Evolutionary conservation across 2,113 vertebrate genomes (phyloP).

Genomic region (Tachysurus fulvidraco): DNA sequence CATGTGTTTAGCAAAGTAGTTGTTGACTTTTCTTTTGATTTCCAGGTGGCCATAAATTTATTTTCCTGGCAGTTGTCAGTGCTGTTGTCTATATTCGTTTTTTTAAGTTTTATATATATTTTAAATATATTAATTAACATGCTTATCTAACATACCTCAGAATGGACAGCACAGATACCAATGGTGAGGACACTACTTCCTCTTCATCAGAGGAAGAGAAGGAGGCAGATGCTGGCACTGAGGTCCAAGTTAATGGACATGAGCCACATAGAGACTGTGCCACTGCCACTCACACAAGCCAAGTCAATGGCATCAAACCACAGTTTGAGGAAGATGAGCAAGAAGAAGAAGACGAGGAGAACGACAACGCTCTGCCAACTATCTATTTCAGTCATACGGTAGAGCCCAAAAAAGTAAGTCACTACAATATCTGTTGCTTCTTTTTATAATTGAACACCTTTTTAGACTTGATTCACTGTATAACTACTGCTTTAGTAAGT

Average conservation of each 20-base stretch:
- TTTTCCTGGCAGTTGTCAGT: neutral
- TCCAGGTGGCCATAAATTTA: neutral
- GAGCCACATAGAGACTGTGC: constrained; percentile 57
- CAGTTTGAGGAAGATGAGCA: constrained; percentile 38
- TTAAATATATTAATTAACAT: neutral
- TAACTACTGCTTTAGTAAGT: neutral
- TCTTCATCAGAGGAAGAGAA: constrained; percentile 91
- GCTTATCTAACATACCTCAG: constrained; percentile 58
- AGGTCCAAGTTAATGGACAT: constrained; percentile 63
- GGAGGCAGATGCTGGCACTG: constrained; percentile 64
- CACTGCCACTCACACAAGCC: constrained; percentile 21
- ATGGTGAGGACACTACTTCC: constrained; percentile 76
- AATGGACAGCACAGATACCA: constrained; percentile 71
- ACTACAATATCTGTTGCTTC: neutral
- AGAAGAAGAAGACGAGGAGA: constrained; percentile 61
- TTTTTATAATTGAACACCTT: neutral
- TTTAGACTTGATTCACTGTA: neutral
- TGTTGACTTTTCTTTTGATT: neutral
- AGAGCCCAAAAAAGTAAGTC: constrained; percentile 87
- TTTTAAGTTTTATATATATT: neutral
- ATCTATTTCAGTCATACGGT: constrained; percentile 95
- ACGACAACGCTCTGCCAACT: constrained; percentile 79
- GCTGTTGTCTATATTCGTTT: neutral
- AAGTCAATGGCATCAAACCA: constrained; percentile 47
- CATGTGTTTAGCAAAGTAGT: neutral